Conservation (phyloP, 2,888 invertebrate genomes). For the Dascillus cervinus region DNA sequence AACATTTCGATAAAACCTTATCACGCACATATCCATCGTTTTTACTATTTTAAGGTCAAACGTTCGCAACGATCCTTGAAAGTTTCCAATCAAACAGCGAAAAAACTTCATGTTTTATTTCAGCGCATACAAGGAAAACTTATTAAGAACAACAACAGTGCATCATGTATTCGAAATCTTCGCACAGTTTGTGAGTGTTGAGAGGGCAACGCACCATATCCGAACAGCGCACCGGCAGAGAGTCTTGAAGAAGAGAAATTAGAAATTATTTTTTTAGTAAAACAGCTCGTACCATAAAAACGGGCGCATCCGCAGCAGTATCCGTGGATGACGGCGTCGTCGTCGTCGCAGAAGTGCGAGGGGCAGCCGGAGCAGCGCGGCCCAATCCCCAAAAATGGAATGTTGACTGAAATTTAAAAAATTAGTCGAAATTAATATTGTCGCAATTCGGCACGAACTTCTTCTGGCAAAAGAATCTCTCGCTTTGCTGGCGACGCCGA, state of each 20-base stretch:
- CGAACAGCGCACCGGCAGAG: constrained; percentile 50
- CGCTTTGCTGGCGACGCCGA: too few relatives aligned
- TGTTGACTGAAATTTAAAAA: constrained; percentile 39
- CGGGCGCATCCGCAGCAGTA: constrained; percentile 59
- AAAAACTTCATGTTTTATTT: too few relatives aligned
- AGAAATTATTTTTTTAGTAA: constrained; percentile 2
- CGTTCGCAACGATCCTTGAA: too few relatives aligned
- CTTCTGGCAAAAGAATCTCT: too few relatives aligned
- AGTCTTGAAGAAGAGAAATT: constrained; percentile 41
- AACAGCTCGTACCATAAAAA: constrained; percentile 42
- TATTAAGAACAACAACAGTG: constrained; percentile 56
- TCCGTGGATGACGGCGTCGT: constrained; percentile 53
- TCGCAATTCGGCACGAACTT: too few relatives aligned
- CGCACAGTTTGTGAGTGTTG: constrained; percentile 50
- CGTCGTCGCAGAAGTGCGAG: constrained; percentile 50
- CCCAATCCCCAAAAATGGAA: constrained; percentile 48
- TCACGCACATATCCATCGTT: too few relatives aligned
- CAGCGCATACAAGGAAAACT: too few relatives aligned
- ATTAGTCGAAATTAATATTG: too few relatives aligned
- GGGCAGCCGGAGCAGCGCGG: constrained; percentile 52
- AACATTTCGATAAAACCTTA: too few relatives aligned
- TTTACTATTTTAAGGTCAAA: too few relatives aligned
- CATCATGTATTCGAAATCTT: constrained; percentile 59
- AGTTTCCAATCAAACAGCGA: too few relatives aligned
- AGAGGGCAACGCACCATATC: constrained; percentile 50